phyloP scores from a whole-genome alignment of 2,888 invertebrate genomes.

The Diplolepis rosae region DNA sequence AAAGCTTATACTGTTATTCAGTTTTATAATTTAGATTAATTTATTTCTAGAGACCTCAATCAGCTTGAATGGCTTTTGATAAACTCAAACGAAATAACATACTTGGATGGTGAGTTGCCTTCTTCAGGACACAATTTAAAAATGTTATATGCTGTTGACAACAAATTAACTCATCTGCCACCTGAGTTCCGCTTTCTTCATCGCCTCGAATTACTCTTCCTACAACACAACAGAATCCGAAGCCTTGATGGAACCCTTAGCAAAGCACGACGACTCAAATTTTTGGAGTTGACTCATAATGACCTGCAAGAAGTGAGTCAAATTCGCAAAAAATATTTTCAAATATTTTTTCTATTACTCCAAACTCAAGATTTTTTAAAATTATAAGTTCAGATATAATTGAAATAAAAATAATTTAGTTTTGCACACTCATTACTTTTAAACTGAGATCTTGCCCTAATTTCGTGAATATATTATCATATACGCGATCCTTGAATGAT shows the following conservation, averaged over 20 bases:
- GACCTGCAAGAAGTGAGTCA: conserved; percentile 81
- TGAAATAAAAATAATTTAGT: not conserved
- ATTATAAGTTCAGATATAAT: too few relatives aligned
- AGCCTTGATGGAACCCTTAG: conserved; percentile 83
- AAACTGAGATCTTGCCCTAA: not conserved
- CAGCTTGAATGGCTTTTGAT: conserved; percentile 86
- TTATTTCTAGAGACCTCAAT: conserved; percentile 76
- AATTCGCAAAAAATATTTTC: not conserved
- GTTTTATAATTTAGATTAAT: not conserved
- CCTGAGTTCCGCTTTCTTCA: conserved; percentile 82
- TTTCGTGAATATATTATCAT: not conserved
- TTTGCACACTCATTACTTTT: not conserved
- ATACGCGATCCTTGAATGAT: not conserved
- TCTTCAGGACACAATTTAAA: conserved; percentile 80
- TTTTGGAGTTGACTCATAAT: conserved; percentile 83
- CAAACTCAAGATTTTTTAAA: too few relatives aligned
- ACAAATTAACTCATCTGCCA: conserved; percentile 82
- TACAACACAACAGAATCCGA: conserved; percentile 83
- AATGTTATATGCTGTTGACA: conserved; percentile 84
- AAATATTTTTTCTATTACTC: conserved; percentile 8
- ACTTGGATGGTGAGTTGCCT: conserved; percentile 86
- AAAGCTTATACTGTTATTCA: not conserved
- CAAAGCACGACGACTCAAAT: conserved; percentile 80
- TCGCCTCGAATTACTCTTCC: conserved; percentile 81
- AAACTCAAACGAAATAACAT: conserved; percentile 84